A percentile compares a stretch with the other conserved stretches of the same genome.
phyloP scores from a whole-genome alignment of 2,888 invertebrate genomes.

The Drosophila meridionalis region DNA sequence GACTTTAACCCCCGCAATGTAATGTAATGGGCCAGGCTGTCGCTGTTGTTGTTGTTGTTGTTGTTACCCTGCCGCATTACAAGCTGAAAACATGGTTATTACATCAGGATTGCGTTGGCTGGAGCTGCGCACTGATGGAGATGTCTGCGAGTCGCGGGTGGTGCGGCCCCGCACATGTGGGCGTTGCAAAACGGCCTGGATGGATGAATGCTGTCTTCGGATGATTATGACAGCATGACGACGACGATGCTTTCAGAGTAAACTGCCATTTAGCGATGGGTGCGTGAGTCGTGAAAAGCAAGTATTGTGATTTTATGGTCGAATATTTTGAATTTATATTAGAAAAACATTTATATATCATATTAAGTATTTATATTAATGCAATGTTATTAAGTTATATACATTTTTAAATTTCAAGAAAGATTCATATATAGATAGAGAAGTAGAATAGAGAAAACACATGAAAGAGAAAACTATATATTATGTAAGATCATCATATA shows the following conservation, averaged over 20 bases:
- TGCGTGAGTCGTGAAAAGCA: not conserved
- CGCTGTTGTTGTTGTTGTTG: slow-evolving; percentile 32
- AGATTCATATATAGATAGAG: too few species aligned
- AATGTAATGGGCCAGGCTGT: slow-evolving; percentile 49
- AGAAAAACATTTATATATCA: not conserved
- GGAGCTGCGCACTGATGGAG: slow-evolving; percentile 52
- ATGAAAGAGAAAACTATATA: too few species aligned
- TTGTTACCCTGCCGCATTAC: slow-evolving; percentile 81
- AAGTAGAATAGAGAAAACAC: too few species aligned
- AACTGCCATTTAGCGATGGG: slow-evolving; percentile 25
- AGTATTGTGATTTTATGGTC: not conserved
- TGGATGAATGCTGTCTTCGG: slow-evolving; percentile 72
- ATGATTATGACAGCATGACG: slow-evolving; percentile 82
- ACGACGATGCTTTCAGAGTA: slow-evolving; percentile 38
- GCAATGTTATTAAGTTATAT: not conserved
- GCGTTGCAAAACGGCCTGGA: slow-evolving; percentile 68
- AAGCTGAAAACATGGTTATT: slow-evolving; percentile 84
- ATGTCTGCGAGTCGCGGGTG: slow-evolving; percentile 24
- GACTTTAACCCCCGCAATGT: slow-evolving; percentile 72
- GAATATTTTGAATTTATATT: not conserved
- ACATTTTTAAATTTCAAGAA: not conserved
- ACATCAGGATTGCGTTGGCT: slow-evolving; percentile 76
- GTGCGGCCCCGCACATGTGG: slow-evolving; percentile 60
- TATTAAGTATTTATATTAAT: not conserved
- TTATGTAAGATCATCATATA: too few species aligned